Base-by-base conservation (phyloP, 2,113 vertebrate genomes). In the Cynopterus brachyotis region DNA sequence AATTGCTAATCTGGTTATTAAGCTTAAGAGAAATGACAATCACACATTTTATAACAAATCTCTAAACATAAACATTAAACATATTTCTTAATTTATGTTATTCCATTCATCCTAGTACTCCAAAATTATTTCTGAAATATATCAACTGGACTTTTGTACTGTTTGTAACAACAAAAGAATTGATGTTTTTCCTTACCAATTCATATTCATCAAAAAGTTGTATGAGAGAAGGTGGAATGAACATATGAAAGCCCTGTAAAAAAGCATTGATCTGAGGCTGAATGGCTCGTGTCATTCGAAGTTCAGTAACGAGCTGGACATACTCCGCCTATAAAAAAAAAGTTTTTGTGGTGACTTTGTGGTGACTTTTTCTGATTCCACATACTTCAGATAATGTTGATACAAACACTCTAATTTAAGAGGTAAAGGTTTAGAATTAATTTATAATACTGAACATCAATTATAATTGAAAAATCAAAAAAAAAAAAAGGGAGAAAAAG, bases 121-220 rank as follows among this genome's bases (percentile, higher is more conserved):
- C 53, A 95, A 79, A 83, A 83, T 64, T 67, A 80, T 82, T 95
- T 89, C 69, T 87, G 53, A 92, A 73, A 89, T 92, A 81, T 15
- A 76, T 20, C 67, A 83, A 20, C 11, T 96, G 67, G n/a, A 82
- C 81, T 20, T 70, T 15, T 89, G 42, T 91, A 66, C 3, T 73
- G 32, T 13, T 37, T 30, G 35, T 78, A 50, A 24, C 16, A 11
- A 96, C 4, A 59, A 9, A 72, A 19, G 45, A 1, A 73, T 20
- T 28, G 3, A 80, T 69, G 32, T 40, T 96, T 97, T 75, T 96
- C 72, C 99, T 99, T 98, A 99, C 99, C 99, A 99, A 97, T 98
- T 99, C 99, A 73, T 99, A 99, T 97, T 99, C 99, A 97, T 99
- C 99, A 97, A 99, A 99, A 92, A 99, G 99, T 84, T 99, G 99